Conservation (phyloP, 2,113 vertebrate genomes). For the Phalacrocorax pelagicus region DNA sequence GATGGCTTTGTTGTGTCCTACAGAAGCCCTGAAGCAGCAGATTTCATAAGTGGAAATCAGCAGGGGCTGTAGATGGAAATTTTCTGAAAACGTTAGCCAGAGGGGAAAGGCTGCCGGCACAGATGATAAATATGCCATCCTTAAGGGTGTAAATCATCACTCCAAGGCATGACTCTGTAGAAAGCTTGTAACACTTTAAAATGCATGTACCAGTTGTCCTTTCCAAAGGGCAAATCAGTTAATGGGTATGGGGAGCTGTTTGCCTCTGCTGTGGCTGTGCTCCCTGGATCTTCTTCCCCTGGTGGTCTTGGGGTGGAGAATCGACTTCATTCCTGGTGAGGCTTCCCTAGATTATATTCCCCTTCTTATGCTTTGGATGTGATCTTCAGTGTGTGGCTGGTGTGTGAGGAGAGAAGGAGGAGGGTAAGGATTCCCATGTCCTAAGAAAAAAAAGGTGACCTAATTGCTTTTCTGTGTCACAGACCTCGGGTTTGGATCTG, state of each 20-base stretch:
- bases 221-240: background rate
- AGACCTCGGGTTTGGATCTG: background rate
- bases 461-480: background rate
- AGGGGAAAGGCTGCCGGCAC: background rate
- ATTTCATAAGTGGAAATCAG: background rate
- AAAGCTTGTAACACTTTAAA: background rate
- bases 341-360: background rate
- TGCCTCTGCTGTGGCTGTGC: background rate
- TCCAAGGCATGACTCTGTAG: background rate
- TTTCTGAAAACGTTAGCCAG: background rate
- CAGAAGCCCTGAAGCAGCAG: background rate
- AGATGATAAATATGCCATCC: background rate
- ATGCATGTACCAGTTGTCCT: background rate
- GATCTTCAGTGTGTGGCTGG: background rate
- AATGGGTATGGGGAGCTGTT: background rate
- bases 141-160: background rate
- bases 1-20: background rate
- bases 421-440: background rate
- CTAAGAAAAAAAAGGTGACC: background rate
- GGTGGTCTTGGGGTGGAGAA: background rate
- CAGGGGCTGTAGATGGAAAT: background rate
- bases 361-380: background rate
- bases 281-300: background rate
- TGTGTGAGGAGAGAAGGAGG: background rate
- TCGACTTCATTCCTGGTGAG: background rate